These are phyloP conservation scores for Drosophila nebulosa DNA, from an alignment of 1,140 invertebrate genomes.

Conservation along the genomic window DNA sequence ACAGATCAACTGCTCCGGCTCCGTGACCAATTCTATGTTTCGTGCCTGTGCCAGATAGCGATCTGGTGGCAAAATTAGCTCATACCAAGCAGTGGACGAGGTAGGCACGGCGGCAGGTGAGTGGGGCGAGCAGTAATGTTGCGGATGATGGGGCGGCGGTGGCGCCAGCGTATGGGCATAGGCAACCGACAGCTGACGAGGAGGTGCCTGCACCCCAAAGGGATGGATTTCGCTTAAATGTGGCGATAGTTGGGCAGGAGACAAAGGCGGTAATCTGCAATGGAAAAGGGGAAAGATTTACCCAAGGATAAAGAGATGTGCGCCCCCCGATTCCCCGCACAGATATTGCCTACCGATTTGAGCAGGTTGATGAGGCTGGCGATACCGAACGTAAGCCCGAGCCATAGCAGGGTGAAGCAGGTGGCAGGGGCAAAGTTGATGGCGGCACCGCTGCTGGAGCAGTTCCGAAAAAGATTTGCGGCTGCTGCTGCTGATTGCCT, in stretches of 20 bases:
- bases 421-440: neutral
- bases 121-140: conserved; percentile 20
- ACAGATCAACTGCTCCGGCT: conserved; percentile 58
- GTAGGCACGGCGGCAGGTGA: neutral
- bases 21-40: conserved; percentile 80
- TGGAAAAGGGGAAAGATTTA: too few species aligned
- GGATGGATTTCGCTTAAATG: conserved; percentile 31
- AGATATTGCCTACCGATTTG: conserved; percentile 17
- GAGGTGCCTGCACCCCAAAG: neutral
- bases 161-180: neutral
- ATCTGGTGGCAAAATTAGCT: conserved; percentile 81
- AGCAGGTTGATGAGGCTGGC: conserved; percentile 46
- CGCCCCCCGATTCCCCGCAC: too few species aligned
- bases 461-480: conserved; percentile 39
- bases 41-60: conserved; percentile 82
- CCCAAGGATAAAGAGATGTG: too few species aligned
- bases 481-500: conserved; percentile 25
- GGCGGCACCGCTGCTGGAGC: neutral
- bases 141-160: neutral
- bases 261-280: neutral
- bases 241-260: conserved; percentile 43
- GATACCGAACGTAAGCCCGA: conserved; percentile 29
- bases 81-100: conserved; percentile 38
- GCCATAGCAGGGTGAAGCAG: neutral
- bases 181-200: neutral